Conservation (phyloP, 2,888 invertebrate species). For the Apodemia duryi region DNA sequence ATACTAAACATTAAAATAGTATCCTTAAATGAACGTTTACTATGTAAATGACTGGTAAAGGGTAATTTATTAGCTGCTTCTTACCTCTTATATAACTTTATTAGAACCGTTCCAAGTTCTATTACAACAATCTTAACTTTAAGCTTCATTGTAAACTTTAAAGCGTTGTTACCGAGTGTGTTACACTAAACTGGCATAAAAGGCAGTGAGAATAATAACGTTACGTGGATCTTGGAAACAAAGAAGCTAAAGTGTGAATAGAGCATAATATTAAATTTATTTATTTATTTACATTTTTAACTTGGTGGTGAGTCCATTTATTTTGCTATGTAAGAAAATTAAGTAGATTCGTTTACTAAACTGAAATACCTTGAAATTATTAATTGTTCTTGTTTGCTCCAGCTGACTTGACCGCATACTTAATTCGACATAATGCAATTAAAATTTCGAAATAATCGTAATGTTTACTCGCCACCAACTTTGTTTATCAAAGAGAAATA, state of each 20-base stretch:
- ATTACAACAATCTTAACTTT: constrained; percentile 1
- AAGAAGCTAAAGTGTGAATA: background rate
- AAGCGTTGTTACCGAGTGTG: constrained; percentile 11
- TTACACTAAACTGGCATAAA: background rate
- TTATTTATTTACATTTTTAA: no score
- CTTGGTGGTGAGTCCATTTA: no score
- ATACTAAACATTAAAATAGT: background rate
- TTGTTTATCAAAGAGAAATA: no score
- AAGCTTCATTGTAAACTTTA: constrained; percentile 13
- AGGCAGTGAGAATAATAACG: constrained; percentile 9
- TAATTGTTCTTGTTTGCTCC: no score
- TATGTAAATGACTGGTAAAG: background rate
- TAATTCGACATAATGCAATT: no score
- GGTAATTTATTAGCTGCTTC: constrained; percentile 8
- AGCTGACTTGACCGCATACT: no score
- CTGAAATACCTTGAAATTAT: no score
- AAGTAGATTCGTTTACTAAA: no score
- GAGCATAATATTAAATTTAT: no score
- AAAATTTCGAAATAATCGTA: no score
- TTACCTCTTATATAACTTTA: constrained; percentile 12
- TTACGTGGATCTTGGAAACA: background rate
- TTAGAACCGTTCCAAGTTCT: constrained; percentile 14
- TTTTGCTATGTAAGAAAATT: no score
- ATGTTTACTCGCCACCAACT: no score
- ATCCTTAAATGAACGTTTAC: background rate